Evolutionary conservation across 2,888 invertebrate genomes (phyloP).

Genomic region (Ferdinandea cuprea): DNA sequence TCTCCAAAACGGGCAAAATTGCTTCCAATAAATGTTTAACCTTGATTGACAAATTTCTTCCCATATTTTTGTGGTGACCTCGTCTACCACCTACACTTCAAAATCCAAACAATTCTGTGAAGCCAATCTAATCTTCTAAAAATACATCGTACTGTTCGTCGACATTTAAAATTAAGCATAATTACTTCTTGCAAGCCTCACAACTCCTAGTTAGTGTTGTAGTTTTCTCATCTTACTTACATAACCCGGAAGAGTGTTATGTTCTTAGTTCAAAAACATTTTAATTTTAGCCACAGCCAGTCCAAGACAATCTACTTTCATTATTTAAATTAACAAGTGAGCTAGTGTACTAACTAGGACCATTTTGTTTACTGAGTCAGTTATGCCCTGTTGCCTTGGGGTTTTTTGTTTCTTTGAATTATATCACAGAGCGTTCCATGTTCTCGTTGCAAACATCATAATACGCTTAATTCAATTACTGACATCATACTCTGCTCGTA

Average conservation of each 20-base stretch:
- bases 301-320: neutral
- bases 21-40: no score
- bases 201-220: no score
- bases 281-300: neutral
- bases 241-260: conserved; percentile 8
- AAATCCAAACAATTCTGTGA: no score
- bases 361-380: neutral
- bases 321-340: conserved; percentile 29
- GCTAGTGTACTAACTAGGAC: neutral
- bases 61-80: no score
- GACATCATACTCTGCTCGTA: neutral
- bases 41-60: no score
- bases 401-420: neutral
- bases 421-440: neutral
- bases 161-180: no score
- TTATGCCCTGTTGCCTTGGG: neutral
- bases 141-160: no score
- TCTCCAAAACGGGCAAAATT: no score
- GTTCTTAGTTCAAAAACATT: neutral
- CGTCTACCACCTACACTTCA: no score
- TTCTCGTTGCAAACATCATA: conserved; percentile 7
- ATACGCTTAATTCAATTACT: conserved; percentile 35
- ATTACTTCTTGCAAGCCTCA: no score
- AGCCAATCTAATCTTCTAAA: no score
- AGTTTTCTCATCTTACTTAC: neutral